Conservation (phyloP, 2,113 vertebrate genomes). For the Lagenorhynchus albirostris region DNA sequence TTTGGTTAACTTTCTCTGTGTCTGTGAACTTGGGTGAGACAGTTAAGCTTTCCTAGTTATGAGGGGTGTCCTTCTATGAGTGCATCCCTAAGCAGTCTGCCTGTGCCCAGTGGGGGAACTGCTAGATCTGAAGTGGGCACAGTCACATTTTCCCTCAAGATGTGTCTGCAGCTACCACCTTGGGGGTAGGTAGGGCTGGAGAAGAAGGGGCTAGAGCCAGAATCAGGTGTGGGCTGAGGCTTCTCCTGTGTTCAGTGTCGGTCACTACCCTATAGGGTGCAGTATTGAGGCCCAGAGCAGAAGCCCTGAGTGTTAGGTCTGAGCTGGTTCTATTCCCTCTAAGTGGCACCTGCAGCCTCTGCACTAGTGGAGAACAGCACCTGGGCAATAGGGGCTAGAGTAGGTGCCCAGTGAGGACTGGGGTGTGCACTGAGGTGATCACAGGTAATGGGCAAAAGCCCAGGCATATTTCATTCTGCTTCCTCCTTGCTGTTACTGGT, state of each 20-base stretch:
- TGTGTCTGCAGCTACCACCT: neutral
- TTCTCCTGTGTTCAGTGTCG: neutral
- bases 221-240: neutral
- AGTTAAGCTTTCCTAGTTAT: neutral
- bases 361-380: neutral
- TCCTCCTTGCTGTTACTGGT: neutral
- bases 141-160: neutral
- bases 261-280: neutral
- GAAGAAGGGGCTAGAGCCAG: neutral
- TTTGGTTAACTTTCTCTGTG: neutral
- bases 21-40: neutral
- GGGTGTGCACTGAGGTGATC: neutral
- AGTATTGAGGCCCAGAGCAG: neutral
- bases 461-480: neutral
- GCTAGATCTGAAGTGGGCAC: neutral
- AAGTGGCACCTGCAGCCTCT: neutral
- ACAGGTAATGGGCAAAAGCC: neutral
- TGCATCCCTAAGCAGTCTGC: neutral
- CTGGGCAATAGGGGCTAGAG: neutral
- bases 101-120: neutral
- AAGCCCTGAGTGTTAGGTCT: neutral
- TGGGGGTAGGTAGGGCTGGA: neutral
- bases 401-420: neutral
- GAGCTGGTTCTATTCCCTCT: neutral
- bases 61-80: neutral